A percentile compares a stretch with the other conserved stretches of the same genome.
These are phyloP conservation scores for Seriola aureovittata DNA, from an alignment of 2,113 vertebrate genomes.

Conservation along the genomic window DNA sequence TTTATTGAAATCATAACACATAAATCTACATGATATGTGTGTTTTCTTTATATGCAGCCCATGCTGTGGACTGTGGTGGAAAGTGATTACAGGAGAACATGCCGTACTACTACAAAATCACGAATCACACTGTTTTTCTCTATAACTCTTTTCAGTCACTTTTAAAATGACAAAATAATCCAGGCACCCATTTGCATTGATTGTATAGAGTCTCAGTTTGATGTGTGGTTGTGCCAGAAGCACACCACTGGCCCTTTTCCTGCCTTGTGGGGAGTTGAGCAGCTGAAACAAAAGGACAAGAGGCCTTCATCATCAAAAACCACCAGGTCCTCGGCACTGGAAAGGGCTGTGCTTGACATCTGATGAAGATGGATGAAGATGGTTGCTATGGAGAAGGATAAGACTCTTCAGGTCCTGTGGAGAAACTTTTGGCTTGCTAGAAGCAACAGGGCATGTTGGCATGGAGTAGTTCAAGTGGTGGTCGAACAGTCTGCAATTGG, in stretches of 20 bases:
- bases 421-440: constrained; percentile 51
- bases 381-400: constrained; percentile 72
- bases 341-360: constrained; percentile 63
- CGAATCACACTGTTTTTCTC: neutral
- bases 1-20: too few species aligned
- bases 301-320: constrained; percentile 70
- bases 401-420: constrained; percentile 70
- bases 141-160: neutral
- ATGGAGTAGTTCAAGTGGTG: constrained; percentile 21
- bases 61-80: neutral
- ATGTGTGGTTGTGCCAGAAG: constrained; percentile 36
- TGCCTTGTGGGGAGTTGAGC: constrained; percentile 48
- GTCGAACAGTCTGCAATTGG: constrained; percentile 21
- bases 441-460: constrained; percentile 47
- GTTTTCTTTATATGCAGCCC: too few species aligned
- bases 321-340: constrained; percentile 57
- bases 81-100: neutral
- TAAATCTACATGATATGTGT: too few species aligned
- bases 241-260: constrained; percentile 51
- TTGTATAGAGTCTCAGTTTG: constrained; percentile 25
- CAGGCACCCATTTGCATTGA: neutral
- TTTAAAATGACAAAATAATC: neutral
- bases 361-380: constrained; percentile 82
- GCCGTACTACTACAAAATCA: neutral
- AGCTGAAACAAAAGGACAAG: constrained; percentile 63